Base-by-base conservation (phyloP, 2,888 invertebrate species). In the Netelia virgata region DNA sequence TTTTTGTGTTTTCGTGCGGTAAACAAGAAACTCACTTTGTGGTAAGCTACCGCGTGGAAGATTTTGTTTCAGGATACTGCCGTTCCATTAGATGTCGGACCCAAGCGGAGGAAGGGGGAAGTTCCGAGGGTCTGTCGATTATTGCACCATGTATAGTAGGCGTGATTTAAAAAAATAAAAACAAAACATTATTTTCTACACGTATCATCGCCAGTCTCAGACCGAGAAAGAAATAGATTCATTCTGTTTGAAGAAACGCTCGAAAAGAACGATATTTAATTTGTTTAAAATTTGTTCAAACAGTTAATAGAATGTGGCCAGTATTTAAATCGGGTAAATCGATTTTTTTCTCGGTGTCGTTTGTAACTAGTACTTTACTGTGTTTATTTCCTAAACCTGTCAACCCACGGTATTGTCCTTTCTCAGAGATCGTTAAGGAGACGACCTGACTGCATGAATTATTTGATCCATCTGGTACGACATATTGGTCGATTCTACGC, bases 311-410 rank as follows among this genome's bases (percentile, higher is more conserved):
- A n/a, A 16, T 16, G 10, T 18, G 18, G 41, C 28, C 8, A 61
- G 2, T 61, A 66, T 43, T 47, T 11, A 14, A 50, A 68, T 23
- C 18, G n/a, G n/a, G 9, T n/a, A 36, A 61, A 59, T 50, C 69
- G 59, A 77, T 69, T 47, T 59, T 5, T 36, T 77, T 69, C 77
- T 69, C 69, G 68, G 6, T 77, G 77, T 50, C 59, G 69, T 50
- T 47, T 20, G 59, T 77, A 50, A 28, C 50, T 36, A 75, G 23
- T 72, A 14, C 8, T 61, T 69, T 36, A 77, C 47, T 77, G 20
- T 14, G n/a, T 61, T 61, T 28, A 16, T 69, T 57, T 36, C 50
- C 50, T 5, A 47, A 50, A 36, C 36, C 36, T 36, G 36, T 36
- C 6, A 6, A 36, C 3, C 8, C 6, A 36, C 6, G 6, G 36